Conservation (phyloP, 92 coral and sea anemone genomes). For the Epizoanthus fatuus region DNA sequence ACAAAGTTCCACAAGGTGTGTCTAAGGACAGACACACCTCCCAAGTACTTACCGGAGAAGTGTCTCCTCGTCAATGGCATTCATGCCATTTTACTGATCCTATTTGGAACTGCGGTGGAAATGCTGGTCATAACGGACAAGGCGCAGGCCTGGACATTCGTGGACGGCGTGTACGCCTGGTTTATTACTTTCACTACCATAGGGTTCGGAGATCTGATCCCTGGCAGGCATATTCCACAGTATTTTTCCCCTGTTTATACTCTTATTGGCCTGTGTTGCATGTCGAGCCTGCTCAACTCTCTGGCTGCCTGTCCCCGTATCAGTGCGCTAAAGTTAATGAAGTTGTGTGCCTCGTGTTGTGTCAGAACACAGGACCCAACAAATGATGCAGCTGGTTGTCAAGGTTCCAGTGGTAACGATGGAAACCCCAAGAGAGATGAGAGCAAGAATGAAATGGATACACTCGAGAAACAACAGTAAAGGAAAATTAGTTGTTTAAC, state of each 20-base stretch:
- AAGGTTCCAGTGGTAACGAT: background rate
- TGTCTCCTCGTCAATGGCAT: background rate
- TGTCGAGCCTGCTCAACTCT: conserved; percentile 36
- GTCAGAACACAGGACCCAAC: background rate
- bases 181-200: conserved; percentile 34
- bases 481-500: too few relatives aligned
- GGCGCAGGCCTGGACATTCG: conserved; percentile 1
- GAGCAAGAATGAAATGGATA: background rate
- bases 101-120: conserved; percentile 1
- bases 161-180: conserved; percentile 39
- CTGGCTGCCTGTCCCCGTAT: conserved; percentile 9
- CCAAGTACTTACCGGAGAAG: conserved; percentile 12
- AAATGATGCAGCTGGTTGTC: background rate
- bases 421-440: background rate
- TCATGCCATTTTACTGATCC: background rate
- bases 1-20: background rate
- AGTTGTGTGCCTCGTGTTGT: background rate
- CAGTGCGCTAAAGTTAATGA: background rate
- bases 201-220: conserved; percentile 33
- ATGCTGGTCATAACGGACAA: background rate
- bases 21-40: background rate
- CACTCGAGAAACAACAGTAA: background rate
- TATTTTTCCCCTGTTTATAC: conserved; percentile 3
- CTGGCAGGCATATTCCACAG: conserved; percentile 11
- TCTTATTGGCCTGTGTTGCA: conserved; percentile 31